Evolutionary conservation across 2,888 invertebrate species (phyloP).

Genomic region (Nomada ferruginata): DNA sequence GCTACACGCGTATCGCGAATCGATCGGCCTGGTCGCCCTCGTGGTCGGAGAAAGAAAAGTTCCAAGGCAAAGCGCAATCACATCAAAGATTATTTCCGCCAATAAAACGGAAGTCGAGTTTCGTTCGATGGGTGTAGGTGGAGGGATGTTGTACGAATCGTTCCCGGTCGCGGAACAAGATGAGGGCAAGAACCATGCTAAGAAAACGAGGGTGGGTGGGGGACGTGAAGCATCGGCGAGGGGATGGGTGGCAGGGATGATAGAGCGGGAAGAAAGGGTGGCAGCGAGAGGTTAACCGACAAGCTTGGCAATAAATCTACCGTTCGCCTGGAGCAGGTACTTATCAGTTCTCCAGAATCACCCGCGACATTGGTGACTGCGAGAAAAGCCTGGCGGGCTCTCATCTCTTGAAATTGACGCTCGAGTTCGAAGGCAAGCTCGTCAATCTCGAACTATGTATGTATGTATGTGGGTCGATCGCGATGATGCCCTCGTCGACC

Average conservation of each 20-base stretch:
- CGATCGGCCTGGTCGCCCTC: conserved; percentile 57
- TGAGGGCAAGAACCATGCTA: conserved; percentile 48
- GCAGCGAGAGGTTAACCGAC: conserved; percentile 65
- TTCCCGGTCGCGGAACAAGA: conserved; percentile 66
- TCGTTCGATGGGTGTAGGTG: conserved; percentile 47
- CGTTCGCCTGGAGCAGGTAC: conserved; percentile 81
- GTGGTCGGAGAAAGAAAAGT: conserved; percentile 67
- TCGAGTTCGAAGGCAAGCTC: conserved; percentile 43
- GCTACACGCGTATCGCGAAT: conserved; percentile 55
- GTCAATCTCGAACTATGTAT: conserved; percentile 31
- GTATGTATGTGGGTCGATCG: conserved; percentile 9
- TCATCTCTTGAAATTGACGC: conserved; percentile 72
- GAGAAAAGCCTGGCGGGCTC: conserved; percentile 72
- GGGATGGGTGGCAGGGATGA: conserved; percentile 5
- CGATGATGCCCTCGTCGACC: not conserved
- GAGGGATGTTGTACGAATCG: conserved; percentile 54
- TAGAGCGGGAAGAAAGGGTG: conserved; percentile 16
- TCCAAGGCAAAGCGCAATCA: conserved; percentile 77
- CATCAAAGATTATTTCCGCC: conserved; percentile 83
- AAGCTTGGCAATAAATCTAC: conserved; percentile 79
- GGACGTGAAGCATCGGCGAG: conserved; percentile 13
- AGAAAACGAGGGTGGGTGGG: conserved; percentile 66
- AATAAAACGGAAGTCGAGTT: conserved; percentile 81
- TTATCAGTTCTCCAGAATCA: conserved; percentile 78
- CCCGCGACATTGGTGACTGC: conserved; percentile 66